Base-by-base conservation (phyloP, 1,140 invertebrate species). In the Tetramorium parvispinum region DNA sequence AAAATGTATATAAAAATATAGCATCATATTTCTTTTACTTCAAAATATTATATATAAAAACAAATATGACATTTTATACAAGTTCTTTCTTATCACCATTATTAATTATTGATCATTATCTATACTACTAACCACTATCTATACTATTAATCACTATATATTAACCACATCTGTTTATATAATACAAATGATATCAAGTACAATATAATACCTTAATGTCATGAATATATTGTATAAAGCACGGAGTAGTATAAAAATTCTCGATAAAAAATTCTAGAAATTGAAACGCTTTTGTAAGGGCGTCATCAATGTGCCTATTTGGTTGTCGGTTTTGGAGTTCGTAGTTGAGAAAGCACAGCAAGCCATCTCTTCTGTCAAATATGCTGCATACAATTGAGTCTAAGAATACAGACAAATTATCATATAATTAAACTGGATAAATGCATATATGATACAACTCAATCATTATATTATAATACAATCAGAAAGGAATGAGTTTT, bases 241-340 rank as follows among this genome's bases (percentile, higher is more conserved):
- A 49, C 3, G 24, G 8, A 3, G 88, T 73, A 2, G 88, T 76
- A 55, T 71, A 27, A 79, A 90, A 92, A 65, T 92, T 81, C 43
- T 87, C 65, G 16, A 93, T 92, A 37, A 93, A 49, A 85, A 91
- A 90, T 57, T 86, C 16, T 6, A 94, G 53, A 2, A 92, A 75
- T 21, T 68, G 27, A 87, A 94, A 93, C 57, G 59, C 87, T 43
- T 92, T 59, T 59, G 71, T 89, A 18, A 93, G n/a, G 1, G 85
- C 57, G 3, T 2, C 49, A 66, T 87, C 86, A 46, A 90, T 75
- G n/a, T 32, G 8, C 40, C 40, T 85, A 6, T 71, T 13, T 40
- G 61, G 32, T 21, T n/a, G 5, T n/a, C 0, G 11, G 51, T 40
- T 66, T 1, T 77, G 21, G 32, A 93, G 37, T 65, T 85, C 87